phyloP scores from a whole-genome alignment of 2,797 vertebrate species.

The Helicolenus hilgendorfi region DNA sequence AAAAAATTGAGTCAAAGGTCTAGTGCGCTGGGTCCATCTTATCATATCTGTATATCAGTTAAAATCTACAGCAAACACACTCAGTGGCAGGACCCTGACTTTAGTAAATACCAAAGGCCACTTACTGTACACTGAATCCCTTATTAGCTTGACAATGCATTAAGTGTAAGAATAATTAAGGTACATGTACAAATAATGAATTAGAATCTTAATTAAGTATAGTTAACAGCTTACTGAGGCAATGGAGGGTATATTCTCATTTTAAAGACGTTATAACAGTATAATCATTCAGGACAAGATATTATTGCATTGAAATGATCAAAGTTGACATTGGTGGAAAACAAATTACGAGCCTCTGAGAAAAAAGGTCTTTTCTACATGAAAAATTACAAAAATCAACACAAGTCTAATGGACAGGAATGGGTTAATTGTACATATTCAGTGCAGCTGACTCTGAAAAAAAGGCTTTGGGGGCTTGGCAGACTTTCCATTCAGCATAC shows the following conservation, averaged over 20 bases:
- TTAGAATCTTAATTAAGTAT: neutral
- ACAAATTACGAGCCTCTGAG: neutral
- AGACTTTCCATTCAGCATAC: conserved; percentile 75
- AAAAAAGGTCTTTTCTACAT: neutral
- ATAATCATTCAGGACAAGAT: neutral
- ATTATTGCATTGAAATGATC: neutral
- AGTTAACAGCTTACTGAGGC: neutral
- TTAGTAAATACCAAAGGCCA: conserved; percentile 70
- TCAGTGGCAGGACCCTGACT: conserved; percentile 53
- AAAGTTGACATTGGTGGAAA: neutral
- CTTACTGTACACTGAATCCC: neutral
- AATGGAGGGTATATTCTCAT: neutral
- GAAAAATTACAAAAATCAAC: neutral
- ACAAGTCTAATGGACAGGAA: conserved; percentile 63
- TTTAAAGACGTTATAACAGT: neutral
- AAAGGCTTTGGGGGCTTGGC: conserved; percentile 69
- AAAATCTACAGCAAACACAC: conserved; percentile 64
- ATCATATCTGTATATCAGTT: conserved; percentile 71
- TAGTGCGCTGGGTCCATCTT: conserved; percentile 72
- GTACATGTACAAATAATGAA: neutral
- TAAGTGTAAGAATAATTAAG: neutral
- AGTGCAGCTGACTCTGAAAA: conserved; percentile 54
- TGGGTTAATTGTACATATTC: conserved; percentile 85
- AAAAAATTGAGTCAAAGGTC: conserved; percentile 11
- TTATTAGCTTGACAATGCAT: neutral